These are phyloP conservation scores for Apotomis betuletana DNA, from an alignment of 2,888 invertebrate species.

Conservation along the genomic window DNA sequence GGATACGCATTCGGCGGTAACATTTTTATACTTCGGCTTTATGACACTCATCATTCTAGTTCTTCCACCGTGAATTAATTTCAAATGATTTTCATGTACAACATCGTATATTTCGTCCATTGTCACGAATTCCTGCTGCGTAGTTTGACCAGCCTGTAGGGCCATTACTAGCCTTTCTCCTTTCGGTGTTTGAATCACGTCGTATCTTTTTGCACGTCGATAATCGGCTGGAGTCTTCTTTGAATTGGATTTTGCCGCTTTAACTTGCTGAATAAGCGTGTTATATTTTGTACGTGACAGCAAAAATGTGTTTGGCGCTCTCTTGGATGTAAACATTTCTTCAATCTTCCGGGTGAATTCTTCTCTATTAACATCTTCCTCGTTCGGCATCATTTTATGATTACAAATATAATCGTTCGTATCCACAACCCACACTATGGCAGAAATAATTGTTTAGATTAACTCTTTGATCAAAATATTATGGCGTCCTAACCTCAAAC, in stretches of 20 bases:
- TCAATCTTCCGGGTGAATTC: slow-evolving; percentile 57
- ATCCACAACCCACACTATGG: background rate
- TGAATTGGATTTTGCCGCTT: slow-evolving; percentile 50
- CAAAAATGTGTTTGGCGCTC: slow-evolving; percentile 54
- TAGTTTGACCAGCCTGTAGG: slow-evolving; percentile 47
- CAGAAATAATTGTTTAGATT: background rate
- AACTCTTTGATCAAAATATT: background rate
- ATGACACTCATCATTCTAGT: slow-evolving; percentile 57
- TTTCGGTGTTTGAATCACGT: slow-evolving; percentile 53
- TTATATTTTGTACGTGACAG: slow-evolving; percentile 55
- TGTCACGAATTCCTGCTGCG: slow-evolving; percentile 52
- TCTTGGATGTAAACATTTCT: slow-evolving; percentile 51
- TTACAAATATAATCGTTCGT: background rate
- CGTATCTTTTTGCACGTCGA: slow-evolving; percentile 58
- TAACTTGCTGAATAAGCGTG: slow-evolving; percentile 55
- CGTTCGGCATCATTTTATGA: slow-evolving; percentile 26
- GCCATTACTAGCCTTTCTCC: slow-evolving; percentile 57
- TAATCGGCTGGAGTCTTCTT: slow-evolving; percentile 58
- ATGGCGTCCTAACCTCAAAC: background rate
- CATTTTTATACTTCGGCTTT: slow-evolving; percentile 61
- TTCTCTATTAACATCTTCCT: slow-evolving; percentile 52
- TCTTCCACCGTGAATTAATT: slow-evolving; percentile 61
- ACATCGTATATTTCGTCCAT: slow-evolving; percentile 66
- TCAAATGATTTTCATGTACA: slow-evolving; percentile 57
- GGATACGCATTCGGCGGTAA: slow-evolving; percentile 59